Conservation (phyloP, 2,888 invertebrate genomes). For the Choristoneura rosaceana region DNA sequence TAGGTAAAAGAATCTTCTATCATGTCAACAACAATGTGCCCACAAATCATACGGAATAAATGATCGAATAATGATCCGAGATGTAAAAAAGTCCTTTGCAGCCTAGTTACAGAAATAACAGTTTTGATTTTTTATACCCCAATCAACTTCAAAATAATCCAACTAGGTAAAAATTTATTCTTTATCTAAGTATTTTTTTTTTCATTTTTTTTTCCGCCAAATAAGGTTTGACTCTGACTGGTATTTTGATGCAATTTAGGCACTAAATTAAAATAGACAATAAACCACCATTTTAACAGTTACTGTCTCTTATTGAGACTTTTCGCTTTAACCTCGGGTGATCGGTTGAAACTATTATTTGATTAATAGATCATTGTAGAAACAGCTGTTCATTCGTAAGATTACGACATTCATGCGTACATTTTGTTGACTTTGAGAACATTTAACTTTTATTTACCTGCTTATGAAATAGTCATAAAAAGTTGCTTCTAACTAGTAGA, state of each 20-base stretch:
- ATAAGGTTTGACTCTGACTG: background rate
- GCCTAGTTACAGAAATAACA: too few relatives aligned
- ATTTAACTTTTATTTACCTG: background rate
- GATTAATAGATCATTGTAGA: slow-evolving; percentile 5
- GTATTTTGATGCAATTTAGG: background rate
- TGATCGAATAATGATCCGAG: too few relatives aligned
- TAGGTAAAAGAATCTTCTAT: too few relatives aligned
- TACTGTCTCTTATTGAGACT: slow-evolving; percentile 3
- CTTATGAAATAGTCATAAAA: background rate
- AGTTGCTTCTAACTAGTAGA: too few relatives aligned
- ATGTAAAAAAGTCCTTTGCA: too few relatives aligned
- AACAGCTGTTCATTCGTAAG: slow-evolving; percentile 4
- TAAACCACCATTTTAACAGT: slow-evolving; percentile 9
- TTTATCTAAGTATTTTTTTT: too few relatives aligned
- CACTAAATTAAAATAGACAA: background rate
- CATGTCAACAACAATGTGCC: too few relatives aligned
- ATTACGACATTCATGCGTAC: slow-evolving; percentile 1
- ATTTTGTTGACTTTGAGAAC: background rate
- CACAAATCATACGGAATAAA: too few relatives aligned
- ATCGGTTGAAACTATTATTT: slow-evolving; percentile 16
- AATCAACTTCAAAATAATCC: too few relatives aligned
- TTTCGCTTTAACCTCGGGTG: slow-evolving; percentile 22
- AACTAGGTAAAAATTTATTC: too few relatives aligned
- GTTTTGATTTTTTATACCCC: too few relatives aligned
- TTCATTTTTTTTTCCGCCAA: background rate